phyloP scores from a whole-genome alignment of 2,888 invertebrate species.

The Antheraea yamamai region DNA sequence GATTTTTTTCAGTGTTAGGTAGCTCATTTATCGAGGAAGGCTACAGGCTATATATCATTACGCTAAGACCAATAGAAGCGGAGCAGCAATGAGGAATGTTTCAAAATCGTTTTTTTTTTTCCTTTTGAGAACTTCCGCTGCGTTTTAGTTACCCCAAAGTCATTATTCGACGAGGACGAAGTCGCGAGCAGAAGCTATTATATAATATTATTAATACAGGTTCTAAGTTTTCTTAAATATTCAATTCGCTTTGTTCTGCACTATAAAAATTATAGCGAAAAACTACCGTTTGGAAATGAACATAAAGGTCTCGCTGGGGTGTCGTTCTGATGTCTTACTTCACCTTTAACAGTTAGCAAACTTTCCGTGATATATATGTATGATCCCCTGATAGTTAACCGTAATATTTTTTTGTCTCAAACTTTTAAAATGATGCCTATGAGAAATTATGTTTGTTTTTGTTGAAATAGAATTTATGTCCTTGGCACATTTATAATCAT shows the following conservation, averaged over 20 bases:
- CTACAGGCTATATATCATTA: too few relatives aligned
- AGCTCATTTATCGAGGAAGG: too few relatives aligned
- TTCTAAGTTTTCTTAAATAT: background rate
- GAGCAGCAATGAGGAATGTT: too few relatives aligned
- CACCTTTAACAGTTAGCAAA: background rate
- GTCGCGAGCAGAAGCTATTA: too few relatives aligned
- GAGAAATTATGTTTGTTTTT: background rate
- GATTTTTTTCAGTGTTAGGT: too few relatives aligned
- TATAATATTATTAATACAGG: background rate
- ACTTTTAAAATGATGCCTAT: constrained; percentile 6
- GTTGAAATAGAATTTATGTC: background rate
- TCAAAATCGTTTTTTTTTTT: too few relatives aligned
- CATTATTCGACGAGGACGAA: too few relatives aligned
- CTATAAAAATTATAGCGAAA: background rate
- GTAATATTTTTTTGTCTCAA: constrained; percentile 7
- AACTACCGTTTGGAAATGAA: background rate
- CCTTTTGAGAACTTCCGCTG: too few relatives aligned
- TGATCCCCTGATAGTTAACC: background rate
- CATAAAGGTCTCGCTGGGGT: constrained; percentile 1
- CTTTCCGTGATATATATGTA: constrained; percentile 11
- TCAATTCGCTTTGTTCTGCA: background rate
- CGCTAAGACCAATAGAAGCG: too few relatives aligned
- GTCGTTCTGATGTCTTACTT: constrained; percentile 11
- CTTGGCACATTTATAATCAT: background rate
- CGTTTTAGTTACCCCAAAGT: too few relatives aligned